Conservation (phyloP, 2,113 vertebrate genomes). For the Anoplopoma fimbria region DNA sequence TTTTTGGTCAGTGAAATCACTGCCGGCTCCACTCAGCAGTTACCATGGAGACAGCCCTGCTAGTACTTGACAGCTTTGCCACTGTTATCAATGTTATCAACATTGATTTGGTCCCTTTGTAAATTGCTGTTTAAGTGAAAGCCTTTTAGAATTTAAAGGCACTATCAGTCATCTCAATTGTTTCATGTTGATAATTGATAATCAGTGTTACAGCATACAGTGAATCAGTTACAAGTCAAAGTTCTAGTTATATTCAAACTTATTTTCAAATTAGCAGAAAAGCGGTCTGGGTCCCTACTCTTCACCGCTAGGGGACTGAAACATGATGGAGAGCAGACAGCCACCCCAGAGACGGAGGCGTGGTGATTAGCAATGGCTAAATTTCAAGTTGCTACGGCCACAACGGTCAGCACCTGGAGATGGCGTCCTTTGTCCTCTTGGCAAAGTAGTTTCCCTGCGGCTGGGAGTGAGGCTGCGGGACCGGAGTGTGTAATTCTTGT, state of each 20-base stretch:
- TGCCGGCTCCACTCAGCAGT: constrained; percentile 65
- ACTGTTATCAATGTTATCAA: constrained; percentile 39
- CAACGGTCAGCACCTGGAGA: no score
- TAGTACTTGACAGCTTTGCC: constrained; percentile 55
- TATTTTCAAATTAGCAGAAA: no score
- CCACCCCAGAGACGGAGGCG: no score
- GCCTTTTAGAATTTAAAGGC: constrained; percentile 19
- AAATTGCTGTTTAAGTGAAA: constrained; percentile 35
- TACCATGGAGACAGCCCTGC: constrained; percentile 75
- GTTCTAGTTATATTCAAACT: background rate
- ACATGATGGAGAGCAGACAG: no score
- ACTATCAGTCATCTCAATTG: background rate
- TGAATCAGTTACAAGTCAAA: background rate
- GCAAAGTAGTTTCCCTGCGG: no score
- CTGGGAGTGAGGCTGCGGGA: no score
- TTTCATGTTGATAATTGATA: constrained; percentile 9
- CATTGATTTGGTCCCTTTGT: constrained; percentile 42
- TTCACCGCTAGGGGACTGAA: no score
- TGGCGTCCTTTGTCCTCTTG: no score
- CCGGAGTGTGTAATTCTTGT: no score
- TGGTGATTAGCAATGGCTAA: no score
- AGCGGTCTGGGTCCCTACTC: no score
- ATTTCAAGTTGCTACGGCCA: no score
- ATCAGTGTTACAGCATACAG: background rate
- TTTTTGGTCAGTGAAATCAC: constrained; percentile 68